phyloP scores from a whole-genome alignment of 2,888 invertebrate species.

The Orthosia incerta region DNA sequence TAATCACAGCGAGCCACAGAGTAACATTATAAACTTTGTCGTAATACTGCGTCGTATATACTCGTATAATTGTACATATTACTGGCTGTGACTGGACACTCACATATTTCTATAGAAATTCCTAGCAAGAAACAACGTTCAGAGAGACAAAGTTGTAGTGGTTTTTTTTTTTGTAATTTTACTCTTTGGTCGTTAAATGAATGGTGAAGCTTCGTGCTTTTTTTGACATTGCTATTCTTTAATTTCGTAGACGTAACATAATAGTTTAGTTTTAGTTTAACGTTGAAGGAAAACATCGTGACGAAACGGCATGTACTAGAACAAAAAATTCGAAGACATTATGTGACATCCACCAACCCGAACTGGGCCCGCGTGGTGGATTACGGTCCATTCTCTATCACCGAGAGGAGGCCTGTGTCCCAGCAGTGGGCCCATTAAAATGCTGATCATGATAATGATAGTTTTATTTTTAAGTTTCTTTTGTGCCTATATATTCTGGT shows the following conservation, averaged over 20 bases:
- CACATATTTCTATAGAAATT: constrained; percentile 43
- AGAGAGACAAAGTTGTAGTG: constrained; percentile 17
- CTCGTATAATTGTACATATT: constrained; percentile 53
- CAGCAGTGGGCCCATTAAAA: too few species aligned
- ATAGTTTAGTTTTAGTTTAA: too few species aligned
- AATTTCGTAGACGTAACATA: neutral
- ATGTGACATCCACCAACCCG: too few species aligned
- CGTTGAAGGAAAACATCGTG: too few species aligned
- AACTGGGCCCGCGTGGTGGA: too few species aligned
- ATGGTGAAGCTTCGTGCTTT: neutral
- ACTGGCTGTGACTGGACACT: constrained; percentile 39
- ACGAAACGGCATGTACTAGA: too few species aligned
- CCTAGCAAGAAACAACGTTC: constrained; percentile 35
- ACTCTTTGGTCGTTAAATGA: constrained; percentile 24
- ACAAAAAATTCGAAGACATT: too few species aligned
- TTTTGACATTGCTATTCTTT: neutral
- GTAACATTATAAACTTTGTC: constrained; percentile 62
- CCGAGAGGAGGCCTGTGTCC: too few species aligned
- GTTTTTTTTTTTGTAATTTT: constrained; percentile 12
- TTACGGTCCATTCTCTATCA: too few species aligned
- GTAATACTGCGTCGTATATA: constrained; percentile 40
- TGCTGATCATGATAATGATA: too few species aligned
- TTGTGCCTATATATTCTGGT: too few species aligned
- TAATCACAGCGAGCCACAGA: constrained; percentile 70
- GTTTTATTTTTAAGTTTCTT: too few species aligned